A percentile compares a stretch with the other conserved stretches of the same genome.
Conservation (phyloP, 2,113 vertebrate genomes). For the Istiophorus platypterus region DNA sequence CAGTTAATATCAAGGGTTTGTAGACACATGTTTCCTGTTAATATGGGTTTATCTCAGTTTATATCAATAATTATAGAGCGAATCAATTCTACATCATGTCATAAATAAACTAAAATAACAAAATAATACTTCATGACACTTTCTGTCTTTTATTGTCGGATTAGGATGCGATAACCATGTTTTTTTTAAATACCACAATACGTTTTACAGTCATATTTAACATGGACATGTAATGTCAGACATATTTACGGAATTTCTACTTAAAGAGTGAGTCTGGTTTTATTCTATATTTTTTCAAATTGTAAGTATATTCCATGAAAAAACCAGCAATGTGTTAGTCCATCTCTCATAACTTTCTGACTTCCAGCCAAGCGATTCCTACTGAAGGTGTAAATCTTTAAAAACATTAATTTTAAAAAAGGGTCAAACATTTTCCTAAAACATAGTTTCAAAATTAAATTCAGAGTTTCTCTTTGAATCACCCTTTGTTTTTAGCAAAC, state of each 20-base stretch:
- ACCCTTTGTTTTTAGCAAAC: neutral
- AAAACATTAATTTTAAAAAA: neutral
- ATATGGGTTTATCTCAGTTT: neutral
- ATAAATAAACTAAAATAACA: neutral
- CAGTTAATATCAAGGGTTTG: neutral
- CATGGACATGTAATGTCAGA: too few species aligned
- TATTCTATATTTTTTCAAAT: neutral
- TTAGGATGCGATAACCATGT: neutral
- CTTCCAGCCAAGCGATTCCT: too few species aligned
- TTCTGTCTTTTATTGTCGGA: neutral
- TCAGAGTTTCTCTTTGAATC: too few species aligned
- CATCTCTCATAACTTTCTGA: too few species aligned
- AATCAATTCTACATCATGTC: slow-evolving; percentile 5
- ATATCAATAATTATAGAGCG: neutral
- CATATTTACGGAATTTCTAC: neutral
- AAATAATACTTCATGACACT: neutral
- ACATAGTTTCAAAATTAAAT: too few species aligned
- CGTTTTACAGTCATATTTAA: neutral
- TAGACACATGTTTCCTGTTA: slow-evolving; percentile 6
- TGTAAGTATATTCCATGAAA: neutral
- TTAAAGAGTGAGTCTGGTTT: neutral
- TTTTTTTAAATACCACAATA: neutral
- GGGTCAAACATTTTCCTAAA: neutral
- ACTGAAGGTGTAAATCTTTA: too few species aligned
- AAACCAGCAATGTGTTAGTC: neutral